phyloP scores from a whole-genome alignment of 2,797 vertebrate species.

The Spinus olivaceus region DNA sequence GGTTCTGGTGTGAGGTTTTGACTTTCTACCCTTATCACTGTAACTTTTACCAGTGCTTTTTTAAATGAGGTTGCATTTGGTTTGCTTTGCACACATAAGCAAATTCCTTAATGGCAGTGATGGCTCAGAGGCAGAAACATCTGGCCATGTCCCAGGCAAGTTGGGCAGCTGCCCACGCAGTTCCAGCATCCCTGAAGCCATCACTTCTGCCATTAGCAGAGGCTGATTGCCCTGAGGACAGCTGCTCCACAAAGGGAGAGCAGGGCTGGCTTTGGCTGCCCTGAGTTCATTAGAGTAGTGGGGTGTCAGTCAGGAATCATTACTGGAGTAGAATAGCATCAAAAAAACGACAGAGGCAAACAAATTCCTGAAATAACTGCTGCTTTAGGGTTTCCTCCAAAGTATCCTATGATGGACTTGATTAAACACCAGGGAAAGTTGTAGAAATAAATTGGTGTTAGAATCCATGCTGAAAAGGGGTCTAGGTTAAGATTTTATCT shows the following conservation, averaged over 20 bases:
- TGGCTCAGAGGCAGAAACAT: neutral
- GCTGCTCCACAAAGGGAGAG: neutral
- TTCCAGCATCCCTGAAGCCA: neutral
- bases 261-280: neutral
- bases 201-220: neutral
- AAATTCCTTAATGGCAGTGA: slow-evolving; percentile 8
- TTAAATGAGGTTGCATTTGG: neutral
- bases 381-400: neutral
- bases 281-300: neutral
- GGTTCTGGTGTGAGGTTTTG: neutral
- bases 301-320: neutral
- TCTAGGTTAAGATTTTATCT: neutral
- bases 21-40: neutral
- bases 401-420: neutral
- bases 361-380: neutral
- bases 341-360: neutral
- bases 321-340: neutral
- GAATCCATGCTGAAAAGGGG: neutral
- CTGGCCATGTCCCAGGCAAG: neutral
- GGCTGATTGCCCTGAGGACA: neutral
- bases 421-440: neutral
- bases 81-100: neutral
- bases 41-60: neutral
- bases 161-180: neutral
- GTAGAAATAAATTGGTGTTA: neutral